A percentile compares a stretch with the other conserved stretches of the same genome.
Conservation (phyloP, 2,797 vertebrate genomes). For the Lepus oiostolus region DNA sequence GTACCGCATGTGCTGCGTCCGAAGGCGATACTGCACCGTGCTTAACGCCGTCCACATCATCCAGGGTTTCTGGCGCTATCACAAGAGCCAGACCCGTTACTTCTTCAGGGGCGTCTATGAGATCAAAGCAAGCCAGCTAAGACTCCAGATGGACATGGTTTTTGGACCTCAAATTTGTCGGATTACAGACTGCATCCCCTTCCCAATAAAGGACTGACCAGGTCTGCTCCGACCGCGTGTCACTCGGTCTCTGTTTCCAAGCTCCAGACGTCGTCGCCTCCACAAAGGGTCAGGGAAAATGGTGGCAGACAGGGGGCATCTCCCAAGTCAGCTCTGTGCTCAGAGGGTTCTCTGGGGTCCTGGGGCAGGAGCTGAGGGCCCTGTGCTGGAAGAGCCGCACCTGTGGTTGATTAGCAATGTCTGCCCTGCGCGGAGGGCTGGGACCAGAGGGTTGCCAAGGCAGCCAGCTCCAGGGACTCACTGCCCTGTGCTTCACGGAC, state of each 20-base stretch:
- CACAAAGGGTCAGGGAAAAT: not conserved
- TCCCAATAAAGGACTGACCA: conserved; percentile 75
- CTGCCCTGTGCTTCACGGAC: no score
- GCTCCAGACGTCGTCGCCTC: not conserved
- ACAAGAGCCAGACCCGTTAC: not conserved
- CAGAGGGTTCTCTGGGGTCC: not conserved
- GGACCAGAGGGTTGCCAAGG: not conserved
- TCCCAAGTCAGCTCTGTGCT: not conserved
- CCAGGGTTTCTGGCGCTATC: conserved; percentile 66
- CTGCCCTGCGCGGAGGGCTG: not conserved
- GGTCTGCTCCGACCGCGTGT: not conserved
- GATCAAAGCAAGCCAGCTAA: not conserved
- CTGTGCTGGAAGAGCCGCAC: fast-evolving
- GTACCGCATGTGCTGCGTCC: conserved; percentile 46
- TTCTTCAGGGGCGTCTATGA: conserved; percentile 49
- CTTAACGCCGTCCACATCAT: not conserved
- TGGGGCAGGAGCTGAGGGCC: not conserved
- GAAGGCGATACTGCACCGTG: not conserved
- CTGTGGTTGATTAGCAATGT: not conserved
- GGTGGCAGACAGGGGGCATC: not conserved
- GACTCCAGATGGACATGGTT: conserved; percentile 31
- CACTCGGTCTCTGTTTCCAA: not conserved
- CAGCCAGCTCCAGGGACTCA: not conserved
- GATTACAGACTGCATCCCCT: conserved; percentile 59
- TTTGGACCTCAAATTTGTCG: conserved; percentile 51